Evolutionary conservation across 2,113 vertebrate genomes (phyloP).

Genomic region (Marmota monax): DNA sequence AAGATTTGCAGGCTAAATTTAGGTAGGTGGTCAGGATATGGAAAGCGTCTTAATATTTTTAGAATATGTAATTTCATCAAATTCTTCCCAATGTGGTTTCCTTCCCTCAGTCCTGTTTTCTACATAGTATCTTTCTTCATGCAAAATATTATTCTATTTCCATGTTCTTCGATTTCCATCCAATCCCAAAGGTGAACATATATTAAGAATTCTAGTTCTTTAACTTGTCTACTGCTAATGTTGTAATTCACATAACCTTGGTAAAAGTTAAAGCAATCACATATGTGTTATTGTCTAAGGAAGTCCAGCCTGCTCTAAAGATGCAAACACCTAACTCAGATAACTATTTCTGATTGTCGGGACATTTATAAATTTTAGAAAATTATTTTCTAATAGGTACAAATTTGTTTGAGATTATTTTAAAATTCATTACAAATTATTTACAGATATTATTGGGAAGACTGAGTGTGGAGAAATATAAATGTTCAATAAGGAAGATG

Average conservation of each 20-base stretch:
- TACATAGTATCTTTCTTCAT: constrained; percentile 53
- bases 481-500: background rate
- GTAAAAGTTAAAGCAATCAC: constrained; percentile 39
- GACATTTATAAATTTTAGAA: background rate
- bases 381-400: background rate
- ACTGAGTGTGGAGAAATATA: background rate
- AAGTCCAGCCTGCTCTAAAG: background rate
- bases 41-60: constrained; percentile 33
- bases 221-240: background rate
- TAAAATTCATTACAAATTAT: background rate
- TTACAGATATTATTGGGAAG: background rate
- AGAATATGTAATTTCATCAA: constrained; percentile 55
- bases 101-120: constrained; percentile 22
- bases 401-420: background rate
- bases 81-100: constrained; percentile 17
- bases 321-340: background rate
- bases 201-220: constrained; percentile 56
- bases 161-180: constrained; percentile 52
- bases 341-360: background rate
- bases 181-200: constrained; percentile 36
- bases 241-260: constrained; percentile 35
- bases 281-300: background rate
- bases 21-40: constrained; percentile 21
- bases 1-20: constrained; percentile 59
- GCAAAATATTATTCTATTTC: constrained; percentile 50